Evolutionary conservation across 2,888 invertebrate genomes (phyloP).

Genomic region (Achlya flavicornis): DNA sequence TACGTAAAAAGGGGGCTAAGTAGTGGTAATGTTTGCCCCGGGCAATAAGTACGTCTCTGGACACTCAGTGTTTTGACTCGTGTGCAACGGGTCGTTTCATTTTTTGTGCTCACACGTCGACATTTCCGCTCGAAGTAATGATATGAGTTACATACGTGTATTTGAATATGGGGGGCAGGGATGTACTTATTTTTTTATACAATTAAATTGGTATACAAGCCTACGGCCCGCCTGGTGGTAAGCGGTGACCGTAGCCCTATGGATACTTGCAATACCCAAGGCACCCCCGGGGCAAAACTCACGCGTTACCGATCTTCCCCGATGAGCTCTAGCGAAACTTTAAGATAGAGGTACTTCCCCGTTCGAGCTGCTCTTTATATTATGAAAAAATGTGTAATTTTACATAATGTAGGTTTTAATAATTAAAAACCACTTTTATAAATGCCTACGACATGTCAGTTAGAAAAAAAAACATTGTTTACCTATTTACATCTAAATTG

Average conservation of each 20-base stretch:
- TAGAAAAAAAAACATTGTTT: constrained; percentile 14
- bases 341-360: too few species aligned
- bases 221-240: neutral
- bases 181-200: neutral
- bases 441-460: neutral
- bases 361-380: too few species aligned
- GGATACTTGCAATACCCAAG: too few species aligned
- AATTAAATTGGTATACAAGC: too few species aligned
- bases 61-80: constrained; percentile 51
- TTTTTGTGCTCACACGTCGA: constrained; percentile 46
- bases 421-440: neutral
- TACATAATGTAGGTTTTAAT: neutral
- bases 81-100: constrained; percentile 43
- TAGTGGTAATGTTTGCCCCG: neutral
- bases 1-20: neutral
- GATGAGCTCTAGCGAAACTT: too few species aligned
- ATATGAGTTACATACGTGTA: constrained; percentile 34
- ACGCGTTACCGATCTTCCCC: too few species aligned
- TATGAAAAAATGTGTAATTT: too few species aligned
- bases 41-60: constrained; percentile 1
- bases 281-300: too few species aligned
- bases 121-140: constrained; percentile 46
- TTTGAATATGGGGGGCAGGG: neutral
- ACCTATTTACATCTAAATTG: constrained; percentile 30
- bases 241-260: neutral